A percentile compares a stretch with the other conserved stretches of the same genome.
These are phyloP conservation scores for Pogonocichla stellata DNA, from an alignment of 2,113 vertebrate species.

Conservation along the genomic window DNA sequence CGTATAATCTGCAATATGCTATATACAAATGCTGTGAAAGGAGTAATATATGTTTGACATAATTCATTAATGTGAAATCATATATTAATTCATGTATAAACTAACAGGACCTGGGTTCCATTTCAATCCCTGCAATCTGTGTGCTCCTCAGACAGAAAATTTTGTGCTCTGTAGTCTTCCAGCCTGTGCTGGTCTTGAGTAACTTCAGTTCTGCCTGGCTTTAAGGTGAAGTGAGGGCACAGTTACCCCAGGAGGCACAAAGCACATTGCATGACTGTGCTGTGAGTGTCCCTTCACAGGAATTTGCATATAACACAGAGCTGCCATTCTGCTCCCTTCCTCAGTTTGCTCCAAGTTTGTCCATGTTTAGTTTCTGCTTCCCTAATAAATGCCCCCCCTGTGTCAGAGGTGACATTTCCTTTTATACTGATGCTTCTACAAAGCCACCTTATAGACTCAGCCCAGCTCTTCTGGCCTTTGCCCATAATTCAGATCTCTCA, in stretches of 20 bases:
- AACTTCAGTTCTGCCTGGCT: background rate
- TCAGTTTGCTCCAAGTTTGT: background rate
- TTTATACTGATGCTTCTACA: background rate
- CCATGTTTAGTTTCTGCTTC: background rate
- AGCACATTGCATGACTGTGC: background rate
- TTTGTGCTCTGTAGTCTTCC: background rate
- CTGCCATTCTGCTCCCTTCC: background rate
- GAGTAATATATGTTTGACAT: slow-evolving; percentile 35
- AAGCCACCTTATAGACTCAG: background rate
- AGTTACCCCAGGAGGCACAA: background rate
- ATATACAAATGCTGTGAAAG: slow-evolving; percentile 5
- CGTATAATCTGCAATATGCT: slow-evolving; percentile 1
- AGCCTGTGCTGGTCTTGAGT: background rate
- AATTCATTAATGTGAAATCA: background rate
- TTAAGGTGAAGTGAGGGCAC: slow-evolving; percentile 8
- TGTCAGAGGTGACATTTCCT: slow-evolving; percentile 22
- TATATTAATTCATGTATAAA: background rate
- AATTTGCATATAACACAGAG: background rate
- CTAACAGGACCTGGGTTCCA: background rate
- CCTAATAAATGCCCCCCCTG: background rate
- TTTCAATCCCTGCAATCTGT: slow-evolving; percentile 7
- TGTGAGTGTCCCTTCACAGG: background rate
- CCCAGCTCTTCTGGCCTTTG: slow-evolving; percentile 2
- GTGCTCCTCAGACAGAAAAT: background rate
- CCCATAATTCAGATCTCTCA: slow-evolving; percentile 35